Base-by-base conservation (phyloP, 2,797 vertebrate species). In the Pseudocheirus occidentalis region DNA sequence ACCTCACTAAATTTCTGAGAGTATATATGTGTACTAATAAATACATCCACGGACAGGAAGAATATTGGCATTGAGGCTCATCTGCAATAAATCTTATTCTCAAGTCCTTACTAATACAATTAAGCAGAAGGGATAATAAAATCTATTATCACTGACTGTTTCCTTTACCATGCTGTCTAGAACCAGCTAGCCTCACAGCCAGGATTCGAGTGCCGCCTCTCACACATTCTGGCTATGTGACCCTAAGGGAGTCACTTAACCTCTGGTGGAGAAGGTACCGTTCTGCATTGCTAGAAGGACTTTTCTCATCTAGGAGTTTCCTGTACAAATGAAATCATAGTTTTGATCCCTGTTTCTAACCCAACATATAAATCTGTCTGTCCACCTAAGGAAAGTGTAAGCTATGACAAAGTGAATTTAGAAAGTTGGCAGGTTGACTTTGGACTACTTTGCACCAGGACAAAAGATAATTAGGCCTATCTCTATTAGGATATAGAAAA, bases 381-480 rank as follows among this genome's bases (percentile, higher is more conserved):
- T 40, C 89, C 55, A 55, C 90, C 89, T 90, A 46, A 73, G n/a
- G 90, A 94, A 92, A 54, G 66, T 58, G 3, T 89, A 95, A 54
- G 58, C 16, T 54, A 91, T 50, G 7, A 29, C 62, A 55, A 2
- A 16, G 10, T 52, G 93, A 50, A 31, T 50, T 92, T 50, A 21
- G 16, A 73, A 73, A 73, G 55, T 93, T 53, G 27, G 46, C 46
- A 40, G 1, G 5, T 27, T 54, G 87, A 90, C 10, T 53, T 58
- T 54, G 16, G 52, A 10, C 62, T 11, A 16, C 29, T 58, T 73
- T 1, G 0, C 14, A 2, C 29, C 31, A 21, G 91, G 92, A 73
- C 58, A 66, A 55, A 54, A 6, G 31, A 55, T 18, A 9, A 91
- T 46, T 34, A 4, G 53, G 4, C 50, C 1, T 40, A 9, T 66